These are phyloP conservation scores for Malachius bipustulatus DNA, from an alignment of 2,888 invertebrate genomes.

Conservation along the genomic window DNA sequence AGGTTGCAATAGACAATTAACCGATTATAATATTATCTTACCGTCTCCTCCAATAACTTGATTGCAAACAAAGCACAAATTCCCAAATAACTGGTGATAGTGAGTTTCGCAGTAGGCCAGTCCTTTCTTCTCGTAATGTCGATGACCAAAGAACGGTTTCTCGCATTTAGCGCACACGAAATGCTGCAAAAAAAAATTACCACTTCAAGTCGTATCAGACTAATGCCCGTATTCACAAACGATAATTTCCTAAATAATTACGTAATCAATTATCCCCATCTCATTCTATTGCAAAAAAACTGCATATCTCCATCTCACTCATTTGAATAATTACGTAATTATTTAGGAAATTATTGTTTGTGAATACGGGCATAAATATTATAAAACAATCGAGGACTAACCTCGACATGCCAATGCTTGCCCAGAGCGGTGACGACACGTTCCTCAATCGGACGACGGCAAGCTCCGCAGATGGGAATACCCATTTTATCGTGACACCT, in stretches of 20 bases:
- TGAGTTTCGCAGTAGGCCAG: slow-evolving; percentile 98
- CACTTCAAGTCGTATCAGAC: neutral
- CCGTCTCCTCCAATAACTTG: slow-evolving; percentile 96
- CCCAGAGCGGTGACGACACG: slow-evolving; percentile 96
- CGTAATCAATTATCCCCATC: too few species aligned
- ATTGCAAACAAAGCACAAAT: slow-evolving; percentile 97
- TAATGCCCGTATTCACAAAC: too few species aligned
- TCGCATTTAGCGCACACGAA: slow-evolving; percentile 99
- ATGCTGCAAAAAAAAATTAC: slow-evolving; percentile 51
- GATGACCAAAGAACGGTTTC: slow-evolving; percentile 97
- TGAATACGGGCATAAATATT: too few species aligned
- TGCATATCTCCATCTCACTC: too few species aligned
- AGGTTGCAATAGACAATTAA: too few species aligned
- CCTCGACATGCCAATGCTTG: slow-evolving; percentile 97
- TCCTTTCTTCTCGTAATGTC: slow-evolving; percentile 97
- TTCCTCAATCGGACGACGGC: slow-evolving; percentile 97
- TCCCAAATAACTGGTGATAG: slow-evolving; percentile 97
- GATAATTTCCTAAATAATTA: too few species aligned
- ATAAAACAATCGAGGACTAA: too few species aligned
- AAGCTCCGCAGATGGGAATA: slow-evolving; percentile 99
- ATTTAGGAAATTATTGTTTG: too few species aligned
- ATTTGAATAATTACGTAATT: too few species aligned
- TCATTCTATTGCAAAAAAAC: too few species aligned
- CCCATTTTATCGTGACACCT: slow-evolving; percentile 99
- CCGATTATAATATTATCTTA: too few species aligned